Evolutionary conservation across 2,888 invertebrate species (phyloP).

Genomic region (Anthoptus insignis): DNA sequence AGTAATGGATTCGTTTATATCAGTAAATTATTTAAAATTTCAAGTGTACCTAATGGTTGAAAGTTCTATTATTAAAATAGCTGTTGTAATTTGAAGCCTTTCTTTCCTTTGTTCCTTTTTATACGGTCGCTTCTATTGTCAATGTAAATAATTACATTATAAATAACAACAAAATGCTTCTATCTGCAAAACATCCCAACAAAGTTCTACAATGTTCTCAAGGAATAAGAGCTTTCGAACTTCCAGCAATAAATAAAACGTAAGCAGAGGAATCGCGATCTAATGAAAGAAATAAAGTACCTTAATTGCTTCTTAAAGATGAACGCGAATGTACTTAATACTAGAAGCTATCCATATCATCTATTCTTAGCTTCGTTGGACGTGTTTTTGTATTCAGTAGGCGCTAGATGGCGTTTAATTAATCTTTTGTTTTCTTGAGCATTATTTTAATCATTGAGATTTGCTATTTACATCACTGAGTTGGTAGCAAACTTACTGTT

Average conservation of each 20-base stretch:
- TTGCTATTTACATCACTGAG: not conserved
- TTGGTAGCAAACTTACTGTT: not conserved
- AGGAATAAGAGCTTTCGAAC: constrained; percentile 52
- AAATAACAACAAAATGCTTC: constrained; percentile 29
- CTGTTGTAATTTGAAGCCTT: too few species aligned
- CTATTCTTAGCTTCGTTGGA: constrained; percentile 23
- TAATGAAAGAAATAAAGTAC: constrained; percentile 72
- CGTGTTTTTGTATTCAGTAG: constrained; percentile 14
- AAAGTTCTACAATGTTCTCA: constrained; percentile 35
- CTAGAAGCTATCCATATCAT: constrained; percentile 21
- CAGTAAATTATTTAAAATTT: too few species aligned
- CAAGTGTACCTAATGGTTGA: too few species aligned
- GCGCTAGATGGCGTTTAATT: constrained; percentile 7
- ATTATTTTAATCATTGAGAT: not conserved
- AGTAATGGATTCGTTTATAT: too few species aligned
- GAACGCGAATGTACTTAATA: constrained; percentile 49
- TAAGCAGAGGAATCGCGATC: constrained; percentile 59
- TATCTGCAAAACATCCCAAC: constrained; percentile 28
- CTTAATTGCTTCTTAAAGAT: constrained; percentile 69
- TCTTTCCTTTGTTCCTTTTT: not conserved
- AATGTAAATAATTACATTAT: constrained; percentile 27
- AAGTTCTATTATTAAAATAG: too few species aligned
- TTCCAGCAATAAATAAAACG: constrained; percentile 64
- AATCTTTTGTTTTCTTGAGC: constrained; percentile 2
- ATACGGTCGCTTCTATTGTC: not conserved